phyloP scores from a whole-genome alignment of 2,888 invertebrate genomes.

The Mylabris sibirica region DNA sequence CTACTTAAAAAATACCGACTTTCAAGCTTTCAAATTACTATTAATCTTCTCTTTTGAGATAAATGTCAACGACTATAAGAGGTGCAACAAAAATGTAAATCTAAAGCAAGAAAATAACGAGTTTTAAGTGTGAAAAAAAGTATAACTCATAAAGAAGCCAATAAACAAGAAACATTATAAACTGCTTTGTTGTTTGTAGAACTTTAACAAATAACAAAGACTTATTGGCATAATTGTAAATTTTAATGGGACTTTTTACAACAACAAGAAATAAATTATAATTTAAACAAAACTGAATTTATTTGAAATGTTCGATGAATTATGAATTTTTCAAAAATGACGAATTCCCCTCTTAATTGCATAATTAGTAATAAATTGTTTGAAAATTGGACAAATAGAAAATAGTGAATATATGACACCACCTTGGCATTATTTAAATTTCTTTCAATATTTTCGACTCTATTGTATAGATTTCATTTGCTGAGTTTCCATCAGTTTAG shows the following conservation, averaged over 20 bases:
- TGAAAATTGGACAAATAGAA: neutral
- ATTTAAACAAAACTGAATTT: neutral
- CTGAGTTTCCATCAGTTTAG: neutral
- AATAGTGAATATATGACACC: neutral
- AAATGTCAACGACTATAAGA: neutral
- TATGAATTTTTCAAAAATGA: neutral
- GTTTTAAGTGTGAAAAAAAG: neutral
- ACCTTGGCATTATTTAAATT: constrained; percentile 11
- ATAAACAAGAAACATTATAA: neutral
- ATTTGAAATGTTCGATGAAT: neutral
- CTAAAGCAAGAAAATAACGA: neutral
- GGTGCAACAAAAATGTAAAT: neutral
- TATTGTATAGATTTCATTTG: neutral
- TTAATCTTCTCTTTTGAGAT: neutral
- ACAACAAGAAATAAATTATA: neutral
- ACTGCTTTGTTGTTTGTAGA: neutral
- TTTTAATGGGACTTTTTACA: neutral
- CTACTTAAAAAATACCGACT: neutral
- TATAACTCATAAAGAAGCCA: neutral
- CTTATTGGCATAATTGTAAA: neutral
- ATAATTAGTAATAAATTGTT: neutral
- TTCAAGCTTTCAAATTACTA: neutral
- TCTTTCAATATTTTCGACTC: neutral
- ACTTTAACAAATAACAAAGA: neutral
- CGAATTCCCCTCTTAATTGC: neutral